Evolutionary conservation across 1,140 invertebrate species (phyloP).

Genomic region (Armadillidium nasatum): DNA sequence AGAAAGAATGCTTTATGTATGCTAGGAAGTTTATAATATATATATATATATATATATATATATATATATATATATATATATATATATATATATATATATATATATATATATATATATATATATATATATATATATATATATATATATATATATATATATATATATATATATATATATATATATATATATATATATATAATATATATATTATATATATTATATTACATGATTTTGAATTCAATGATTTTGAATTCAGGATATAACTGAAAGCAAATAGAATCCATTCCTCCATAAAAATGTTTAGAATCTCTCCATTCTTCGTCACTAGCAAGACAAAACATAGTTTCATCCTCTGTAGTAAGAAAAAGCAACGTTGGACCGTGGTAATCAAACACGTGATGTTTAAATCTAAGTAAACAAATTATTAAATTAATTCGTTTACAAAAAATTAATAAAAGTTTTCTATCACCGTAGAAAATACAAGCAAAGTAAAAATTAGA

Average conservation of each 20-base stretch:
- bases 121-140: no score
- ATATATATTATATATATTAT: background rate
- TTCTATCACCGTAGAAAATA: no score
- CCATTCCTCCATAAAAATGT: constrained; percentile 73
- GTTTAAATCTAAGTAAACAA: constrained; percentile 58
- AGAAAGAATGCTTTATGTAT: no score
- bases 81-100: no score
- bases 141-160: no score
- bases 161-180: constrained; percentile 33
- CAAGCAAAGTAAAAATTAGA: no score
- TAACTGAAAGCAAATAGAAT: constrained; percentile 71
- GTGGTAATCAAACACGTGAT: constrained; percentile 78
- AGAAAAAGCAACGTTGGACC: constrained; percentile 76
- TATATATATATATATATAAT: background rate
- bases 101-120: no score
- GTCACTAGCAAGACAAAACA: constrained; percentile 72
- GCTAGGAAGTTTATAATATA: no score
- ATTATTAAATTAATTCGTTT: no score
- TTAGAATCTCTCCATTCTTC: constrained; percentile 79
- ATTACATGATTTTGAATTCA: constrained; percentile 57
- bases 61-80: no score
- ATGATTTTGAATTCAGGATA: constrained; percentile 64
- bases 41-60: no score
- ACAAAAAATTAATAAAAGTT: no score
- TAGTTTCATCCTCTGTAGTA: constrained; percentile 61